Percentiles rank a stretch among this genome's conserved stretches.
Evolutionary conservation across 2,888 invertebrate genomes (phyloP).

Genomic region (Ditula angustiorana): DNA sequence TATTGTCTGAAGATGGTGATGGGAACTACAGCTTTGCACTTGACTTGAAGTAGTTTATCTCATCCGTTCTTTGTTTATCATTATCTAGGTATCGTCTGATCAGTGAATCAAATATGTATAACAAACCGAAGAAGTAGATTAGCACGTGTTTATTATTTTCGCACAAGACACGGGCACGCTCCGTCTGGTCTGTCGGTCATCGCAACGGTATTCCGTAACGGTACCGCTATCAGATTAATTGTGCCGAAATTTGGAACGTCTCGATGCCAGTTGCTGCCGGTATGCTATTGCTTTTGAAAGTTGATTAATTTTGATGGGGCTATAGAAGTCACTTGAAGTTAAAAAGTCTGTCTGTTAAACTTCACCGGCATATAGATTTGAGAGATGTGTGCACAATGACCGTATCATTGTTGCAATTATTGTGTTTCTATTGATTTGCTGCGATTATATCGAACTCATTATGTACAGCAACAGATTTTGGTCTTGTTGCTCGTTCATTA

Average conservation of each 20-base stretch:
- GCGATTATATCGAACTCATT: slow-evolving; percentile 5
- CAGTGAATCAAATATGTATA: slow-evolving; percentile 10
- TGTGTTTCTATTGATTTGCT: neutral
- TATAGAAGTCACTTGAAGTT: neutral
- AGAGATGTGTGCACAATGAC: neutral
- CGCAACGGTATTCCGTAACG: slow-evolving; percentile 55
- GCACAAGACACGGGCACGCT: slow-evolving; percentile 30
- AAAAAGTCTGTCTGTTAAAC: neutral
- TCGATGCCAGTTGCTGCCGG: slow-evolving; percentile 22
- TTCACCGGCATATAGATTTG: neutral
- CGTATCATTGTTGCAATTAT: slow-evolving; percentile 12
- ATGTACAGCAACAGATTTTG: neutral
- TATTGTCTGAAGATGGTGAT: too few relatives aligned
- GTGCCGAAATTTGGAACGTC: slow-evolving; percentile 51
- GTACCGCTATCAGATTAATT: slow-evolving; percentile 56
- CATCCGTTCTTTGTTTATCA: neutral
- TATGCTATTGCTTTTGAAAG: slow-evolving; percentile 23
- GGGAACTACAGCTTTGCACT: too few relatives aligned
- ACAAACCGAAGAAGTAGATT: slow-evolving; percentile 16
- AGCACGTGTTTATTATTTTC: slow-evolving; percentile 33
- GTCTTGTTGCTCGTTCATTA: slow-evolving; percentile 15
- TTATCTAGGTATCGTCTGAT: slow-evolving; percentile 1
- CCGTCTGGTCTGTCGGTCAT: slow-evolving; percentile 35
- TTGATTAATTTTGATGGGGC: slow-evolving; percentile 23
- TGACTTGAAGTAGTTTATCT: neutral